phyloP scores from a whole-genome alignment of 1,140 invertebrate genomes.

The Tetragnatha versicolor region DNA sequence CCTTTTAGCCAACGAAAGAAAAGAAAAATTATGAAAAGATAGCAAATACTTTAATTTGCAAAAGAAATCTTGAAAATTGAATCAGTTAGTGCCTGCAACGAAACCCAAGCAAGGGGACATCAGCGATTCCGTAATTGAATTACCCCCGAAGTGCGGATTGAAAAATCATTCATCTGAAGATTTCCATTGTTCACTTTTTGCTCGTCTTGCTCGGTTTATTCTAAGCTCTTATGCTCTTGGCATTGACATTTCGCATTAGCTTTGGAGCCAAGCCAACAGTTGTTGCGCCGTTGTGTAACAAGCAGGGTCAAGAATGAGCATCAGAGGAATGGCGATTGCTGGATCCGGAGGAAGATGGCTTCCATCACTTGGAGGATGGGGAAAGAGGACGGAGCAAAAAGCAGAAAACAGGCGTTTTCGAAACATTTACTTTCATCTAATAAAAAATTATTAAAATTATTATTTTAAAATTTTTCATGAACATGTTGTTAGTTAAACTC shows the following conservation, averaged over 20 bases:
- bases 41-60: too few relatives aligned
- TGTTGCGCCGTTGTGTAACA: slow-evolving; percentile 16
- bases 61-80: too few relatives aligned
- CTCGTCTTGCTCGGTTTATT: not conserved
- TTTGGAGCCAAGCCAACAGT: not conserved
- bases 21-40: too few relatives aligned
- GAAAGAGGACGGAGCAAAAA: not conserved
- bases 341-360: not conserved
- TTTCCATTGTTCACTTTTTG: not conserved
- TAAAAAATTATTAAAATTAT: too few relatives aligned
- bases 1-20: too few relatives aligned
- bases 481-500: too few relatives aligned
- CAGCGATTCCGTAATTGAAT: slow-evolving; percentile 18
- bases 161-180: slow-evolving; percentile 13
- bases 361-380: not conserved
- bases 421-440: too few relatives aligned
- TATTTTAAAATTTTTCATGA: too few relatives aligned
- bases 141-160: not conserved
- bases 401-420: not conserved
- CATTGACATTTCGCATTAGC: slow-evolving; percentile 23
- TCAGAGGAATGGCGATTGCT: not conserved
- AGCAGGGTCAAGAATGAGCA: not conserved
- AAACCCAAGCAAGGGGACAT: too few relatives aligned
- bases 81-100: too few relatives aligned
- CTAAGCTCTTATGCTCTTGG: slow-evolving; percentile 10